Conservation (phyloP, 2,888 invertebrate genomes). For the Drosophila gaucha region DNA sequence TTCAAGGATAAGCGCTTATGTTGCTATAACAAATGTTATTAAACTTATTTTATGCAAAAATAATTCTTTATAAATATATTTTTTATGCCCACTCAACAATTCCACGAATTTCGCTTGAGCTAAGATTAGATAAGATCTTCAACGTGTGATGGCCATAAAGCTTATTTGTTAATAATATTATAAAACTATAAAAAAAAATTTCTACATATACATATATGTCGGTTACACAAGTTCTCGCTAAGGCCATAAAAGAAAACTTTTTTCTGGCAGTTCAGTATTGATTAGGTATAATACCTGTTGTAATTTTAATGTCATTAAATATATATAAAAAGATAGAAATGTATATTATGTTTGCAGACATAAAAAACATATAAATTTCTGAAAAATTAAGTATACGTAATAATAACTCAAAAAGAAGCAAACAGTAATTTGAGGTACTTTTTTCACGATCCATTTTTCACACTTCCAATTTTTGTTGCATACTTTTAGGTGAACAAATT, state of each 20-base stretch:
- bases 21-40: not conserved
- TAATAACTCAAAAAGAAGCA: no score
- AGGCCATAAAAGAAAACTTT: not conserved
- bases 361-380: no score
- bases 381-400: not conserved
- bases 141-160: not conserved
- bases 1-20: not conserved
- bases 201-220: not conserved
- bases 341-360: no score
- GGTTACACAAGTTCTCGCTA: not conserved
- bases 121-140: constrained; percentile 14
- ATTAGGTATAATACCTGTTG: no score
- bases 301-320: no score
- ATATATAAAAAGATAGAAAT: no score
- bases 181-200: not conserved
- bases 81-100: not conserved
- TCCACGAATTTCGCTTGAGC: not conserved
- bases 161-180: not conserved
- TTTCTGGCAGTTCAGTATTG: no score
- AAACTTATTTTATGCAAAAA: not conserved
- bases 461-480: no score
- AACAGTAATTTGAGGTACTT: no score
- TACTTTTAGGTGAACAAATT: no score
- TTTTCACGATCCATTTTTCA: no score
- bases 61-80: not conserved